Conservation (phyloP, 1,140 invertebrate genomes). For the Papilio aristodemus region DNA sequence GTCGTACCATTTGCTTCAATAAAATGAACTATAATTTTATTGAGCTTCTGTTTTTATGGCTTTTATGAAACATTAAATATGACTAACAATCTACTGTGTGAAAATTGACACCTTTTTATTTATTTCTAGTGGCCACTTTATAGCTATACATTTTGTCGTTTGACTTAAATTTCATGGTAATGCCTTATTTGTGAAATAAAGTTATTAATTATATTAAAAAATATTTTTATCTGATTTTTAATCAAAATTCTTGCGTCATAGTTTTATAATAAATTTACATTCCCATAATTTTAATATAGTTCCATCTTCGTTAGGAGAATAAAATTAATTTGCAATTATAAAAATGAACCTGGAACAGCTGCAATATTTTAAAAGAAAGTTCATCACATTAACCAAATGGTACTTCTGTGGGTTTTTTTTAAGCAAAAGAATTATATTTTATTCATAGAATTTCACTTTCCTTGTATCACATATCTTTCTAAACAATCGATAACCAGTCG, state of each 20-base stretch:
- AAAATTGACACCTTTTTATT: conserved; percentile 29
- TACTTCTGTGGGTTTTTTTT: too few relatives aligned
- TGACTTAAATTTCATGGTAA: neutral
- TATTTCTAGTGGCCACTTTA: conserved; percentile 25
- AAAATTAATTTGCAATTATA: conserved; percentile 6
- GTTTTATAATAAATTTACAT: conserved; percentile 7
- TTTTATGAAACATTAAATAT: conserved; percentile 11
- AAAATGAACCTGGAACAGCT: neutral
- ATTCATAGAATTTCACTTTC: too few relatives aligned
- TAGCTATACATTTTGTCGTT: conserved; percentile 11
- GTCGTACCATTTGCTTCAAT: conserved; percentile 6
- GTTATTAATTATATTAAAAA: neutral
- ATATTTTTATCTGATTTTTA: conserved; percentile 10
- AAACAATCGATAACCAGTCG: conserved; percentile 7
- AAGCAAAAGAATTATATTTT: too few relatives aligned
- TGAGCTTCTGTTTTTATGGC: conserved; percentile 16
- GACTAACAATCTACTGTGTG: conserved; percentile 3
- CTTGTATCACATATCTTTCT: neutral
- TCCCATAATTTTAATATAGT: neutral
- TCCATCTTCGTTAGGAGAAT: neutral
- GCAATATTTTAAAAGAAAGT: neutral
- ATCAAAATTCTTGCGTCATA: neutral
- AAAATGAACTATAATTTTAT: conserved; percentile 17
- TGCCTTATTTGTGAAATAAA: conserved; percentile 9
- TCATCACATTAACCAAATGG: neutral